Evolutionary conservation across 2,888 invertebrate species (phyloP), one percentile per base, ranked within the genome.

Genomic region (Machimus atricapillus): DNA sequence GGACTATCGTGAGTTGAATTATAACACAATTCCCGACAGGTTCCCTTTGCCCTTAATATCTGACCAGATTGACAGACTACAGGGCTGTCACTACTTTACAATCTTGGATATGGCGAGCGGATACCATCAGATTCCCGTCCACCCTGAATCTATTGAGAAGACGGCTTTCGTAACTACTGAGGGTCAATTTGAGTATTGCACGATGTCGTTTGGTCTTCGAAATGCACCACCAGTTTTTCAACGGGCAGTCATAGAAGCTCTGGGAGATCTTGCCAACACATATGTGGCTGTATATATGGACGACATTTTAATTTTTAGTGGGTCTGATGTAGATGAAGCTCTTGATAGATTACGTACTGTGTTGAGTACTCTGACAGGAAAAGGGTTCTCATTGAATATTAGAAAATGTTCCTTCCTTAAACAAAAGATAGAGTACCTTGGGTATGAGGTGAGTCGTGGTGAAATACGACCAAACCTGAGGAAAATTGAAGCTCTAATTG

Each of bases 181-280:
- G 27, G 85, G 76, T 1, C 88, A 90, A 1, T 91, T 88, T 73
- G 90, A 91, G 87, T 91, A 89, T 83, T 46, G 87, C 0, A 34
- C 88, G 0, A 90, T 91, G 90, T 90, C 91, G 0, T 92, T 91
- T 85, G 91, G 91, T 1, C 88, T 91, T 1, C 37, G 88, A 1
- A 91, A 91, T 85, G 90, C 91, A 0, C 90, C 90, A 8, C 87
- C 89, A 1, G 89, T 89, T 14, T 91, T 91, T 88, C 91, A 91
- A 86, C 73, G 90, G 16, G 85, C 90, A 34, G 90, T 91, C n/a
- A 85, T 85, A 19, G 40, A 19, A 14, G 56, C 81, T 14, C 31
- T 81, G 1, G 37, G 37, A 5, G 5, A 37, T 1, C 37, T 37
- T 2, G 37, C 37, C 7, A 7, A 37, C 8, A 37, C 37, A 4